phyloP scores from a whole-genome alignment of 2,113 vertebrate species.

The Myocastor coypus region DNA sequence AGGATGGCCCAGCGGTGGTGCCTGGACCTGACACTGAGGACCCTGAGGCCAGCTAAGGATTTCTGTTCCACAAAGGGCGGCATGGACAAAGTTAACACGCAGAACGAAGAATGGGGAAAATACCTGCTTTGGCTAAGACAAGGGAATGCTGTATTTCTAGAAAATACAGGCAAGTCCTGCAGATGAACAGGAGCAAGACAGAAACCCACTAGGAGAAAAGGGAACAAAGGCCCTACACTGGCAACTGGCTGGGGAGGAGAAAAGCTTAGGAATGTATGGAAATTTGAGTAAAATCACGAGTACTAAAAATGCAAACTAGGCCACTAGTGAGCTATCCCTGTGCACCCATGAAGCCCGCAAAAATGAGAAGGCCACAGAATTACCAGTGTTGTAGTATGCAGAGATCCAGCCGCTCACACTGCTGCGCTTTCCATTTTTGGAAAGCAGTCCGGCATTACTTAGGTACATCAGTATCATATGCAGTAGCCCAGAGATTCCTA shows the following conservation, averaged over 20 bases:
- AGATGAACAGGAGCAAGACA: slow-evolving; percentile 13
- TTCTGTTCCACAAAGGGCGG: slow-evolving; percentile 40
- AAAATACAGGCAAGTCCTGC: not conserved
- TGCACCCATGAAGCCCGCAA: not conserved
- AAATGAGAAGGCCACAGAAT: not conserved
- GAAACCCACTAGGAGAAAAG: not conserved
- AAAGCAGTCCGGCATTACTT: not conserved
- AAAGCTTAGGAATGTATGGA: not conserved
- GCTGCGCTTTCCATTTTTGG: not conserved
- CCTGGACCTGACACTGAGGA: not conserved
- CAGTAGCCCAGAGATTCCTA: not conserved
- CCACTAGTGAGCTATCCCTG: not conserved
- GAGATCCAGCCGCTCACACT: not conserved
- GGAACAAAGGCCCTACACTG: not conserved
- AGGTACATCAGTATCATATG: not conserved
- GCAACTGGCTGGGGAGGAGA: not conserved
- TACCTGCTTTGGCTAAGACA: slow-evolving; percentile 41
- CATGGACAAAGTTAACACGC: not conserved
- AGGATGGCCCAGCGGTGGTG: not conserved
- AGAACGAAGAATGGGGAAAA: slow-evolving; percentile 40
- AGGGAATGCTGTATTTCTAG: not conserved
- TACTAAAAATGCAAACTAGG: not conserved
- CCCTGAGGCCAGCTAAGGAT: not conserved
- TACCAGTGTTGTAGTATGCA: not conserved
- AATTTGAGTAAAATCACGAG: not conserved